Evolutionary conservation across 2,797 vertebrate species (phyloP).

Genomic region (Sarcoramphus papa): DNA sequence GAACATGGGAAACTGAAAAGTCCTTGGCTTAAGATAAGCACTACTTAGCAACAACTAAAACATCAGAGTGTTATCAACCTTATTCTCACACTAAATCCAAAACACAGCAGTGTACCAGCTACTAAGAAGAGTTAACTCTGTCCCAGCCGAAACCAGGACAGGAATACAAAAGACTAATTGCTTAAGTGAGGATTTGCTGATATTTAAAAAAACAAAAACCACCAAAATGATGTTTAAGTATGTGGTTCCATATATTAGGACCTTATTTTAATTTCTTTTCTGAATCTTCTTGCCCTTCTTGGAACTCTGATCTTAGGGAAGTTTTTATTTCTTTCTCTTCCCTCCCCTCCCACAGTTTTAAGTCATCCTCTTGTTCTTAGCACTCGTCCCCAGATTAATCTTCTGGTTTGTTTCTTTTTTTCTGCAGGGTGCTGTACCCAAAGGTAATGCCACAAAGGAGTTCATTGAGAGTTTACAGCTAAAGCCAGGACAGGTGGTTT

Average conservation of each 20-base stretch:
- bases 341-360: background rate
- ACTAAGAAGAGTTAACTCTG: no score
- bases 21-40: no score
- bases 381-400: background rate
- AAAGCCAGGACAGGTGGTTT: slow-evolving; percentile 96
- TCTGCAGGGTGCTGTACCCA: slow-evolving; percentile 91
- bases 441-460: slow-evolving; percentile 98
- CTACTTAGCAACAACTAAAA: no score
- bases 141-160: no score
- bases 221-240: background rate
- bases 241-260: background rate
- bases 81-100: no score
- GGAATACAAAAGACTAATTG: background rate
- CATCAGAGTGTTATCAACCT: no score
- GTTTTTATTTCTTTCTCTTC: background rate
- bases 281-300: background rate
- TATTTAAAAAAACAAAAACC: background rate
- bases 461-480: slow-evolving; percentile 97
- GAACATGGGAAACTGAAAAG: no score
- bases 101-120: no score
- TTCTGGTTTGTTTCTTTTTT: background rate
- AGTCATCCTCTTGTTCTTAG: background rate
- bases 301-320: background rate
- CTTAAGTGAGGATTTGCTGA: background rate
- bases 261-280: background rate